Percentiles rank a stretch among this genome's conserved stretches.
Conservation (phyloP, 2,113 vertebrate genomes). For the Genyomyrus donnyi region DNA sequence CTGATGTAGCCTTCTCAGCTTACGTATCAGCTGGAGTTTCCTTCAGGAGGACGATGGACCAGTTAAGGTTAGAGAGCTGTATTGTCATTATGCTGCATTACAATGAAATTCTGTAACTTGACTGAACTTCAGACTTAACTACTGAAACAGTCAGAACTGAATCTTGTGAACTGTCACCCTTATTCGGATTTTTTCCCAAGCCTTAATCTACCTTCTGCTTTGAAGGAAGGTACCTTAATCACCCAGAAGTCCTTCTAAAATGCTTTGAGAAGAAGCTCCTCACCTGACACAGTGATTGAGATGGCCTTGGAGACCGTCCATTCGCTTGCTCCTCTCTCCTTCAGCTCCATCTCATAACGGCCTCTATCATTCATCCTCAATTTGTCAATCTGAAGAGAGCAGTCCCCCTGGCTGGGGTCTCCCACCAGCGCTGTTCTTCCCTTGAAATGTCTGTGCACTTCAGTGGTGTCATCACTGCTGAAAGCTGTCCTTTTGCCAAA, state of each 20-base stretch:
- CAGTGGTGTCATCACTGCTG: conserved; percentile 27
- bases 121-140: background rate
- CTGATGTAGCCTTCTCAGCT: background rate
- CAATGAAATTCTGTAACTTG: background rate
- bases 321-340: conserved; percentile 30
- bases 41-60: background rate
- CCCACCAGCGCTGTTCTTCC: conserved; percentile 49
- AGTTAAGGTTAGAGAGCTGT: background rate
- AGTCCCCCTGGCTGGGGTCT: conserved; percentile 50
- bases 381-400: conserved; percentile 53
- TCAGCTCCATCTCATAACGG: conserved; percentile 49
- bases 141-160: background rate
- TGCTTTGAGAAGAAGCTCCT: conserved; percentile 23
- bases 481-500: background rate
- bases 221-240: background rate
- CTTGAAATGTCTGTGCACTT: conserved; percentile 43
- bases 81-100: background rate
- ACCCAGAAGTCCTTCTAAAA: background rate
- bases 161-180: background rate
- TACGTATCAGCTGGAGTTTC: background rate
- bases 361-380: conserved; percentile 42
- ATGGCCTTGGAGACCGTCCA: conserved; percentile 45
- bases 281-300: conserved; percentile 45
- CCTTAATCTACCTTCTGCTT: background rate
- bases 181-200: background rate